Conservation (phyloP, 64 coral and sea anemone genomes). For the Astreopora myriophthalma region DNA sequence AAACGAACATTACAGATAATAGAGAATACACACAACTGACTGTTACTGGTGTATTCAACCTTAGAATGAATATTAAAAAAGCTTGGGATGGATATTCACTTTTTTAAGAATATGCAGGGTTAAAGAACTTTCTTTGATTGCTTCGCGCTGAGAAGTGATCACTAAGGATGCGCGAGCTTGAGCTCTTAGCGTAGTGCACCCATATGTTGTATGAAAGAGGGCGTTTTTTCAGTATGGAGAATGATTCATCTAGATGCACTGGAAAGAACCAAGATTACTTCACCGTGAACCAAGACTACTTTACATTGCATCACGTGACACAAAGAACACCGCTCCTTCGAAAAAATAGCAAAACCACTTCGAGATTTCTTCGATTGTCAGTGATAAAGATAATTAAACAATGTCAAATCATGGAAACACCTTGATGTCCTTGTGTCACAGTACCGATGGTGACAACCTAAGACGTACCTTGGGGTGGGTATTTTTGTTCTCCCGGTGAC, state of each 20-base stretch:
- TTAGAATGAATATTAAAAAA: background rate
- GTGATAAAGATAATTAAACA: too few relatives aligned
- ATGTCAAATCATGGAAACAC: background rate
- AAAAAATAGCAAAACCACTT: too few relatives aligned
- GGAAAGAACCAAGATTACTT: background rate
- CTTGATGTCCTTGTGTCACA: background rate
- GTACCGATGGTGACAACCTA: background rate
- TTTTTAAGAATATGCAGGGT: too few relatives aligned
- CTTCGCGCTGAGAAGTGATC: too few relatives aligned
- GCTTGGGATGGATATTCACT: too few relatives aligned
- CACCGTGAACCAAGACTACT: background rate
- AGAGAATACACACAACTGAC: background rate
- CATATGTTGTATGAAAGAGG: too few relatives aligned
- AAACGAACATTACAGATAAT: background rate
- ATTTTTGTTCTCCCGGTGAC: slow-evolving; percentile 60
- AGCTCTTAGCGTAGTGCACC: background rate
- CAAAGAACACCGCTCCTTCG: too few relatives aligned
- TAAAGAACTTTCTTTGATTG: too few relatives aligned
- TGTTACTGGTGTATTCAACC: background rate
- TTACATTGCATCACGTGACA: too few relatives aligned
- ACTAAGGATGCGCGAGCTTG: background rate
- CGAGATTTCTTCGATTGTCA: too few relatives aligned
- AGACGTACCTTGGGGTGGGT: slow-evolving; percentile 69
- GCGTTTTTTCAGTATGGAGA: too few relatives aligned
- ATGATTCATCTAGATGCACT: too few relatives aligned